Evolutionary conservation across 2,113 vertebrate species (phyloP).

Genomic region (Periophthalmus modestus): DNA sequence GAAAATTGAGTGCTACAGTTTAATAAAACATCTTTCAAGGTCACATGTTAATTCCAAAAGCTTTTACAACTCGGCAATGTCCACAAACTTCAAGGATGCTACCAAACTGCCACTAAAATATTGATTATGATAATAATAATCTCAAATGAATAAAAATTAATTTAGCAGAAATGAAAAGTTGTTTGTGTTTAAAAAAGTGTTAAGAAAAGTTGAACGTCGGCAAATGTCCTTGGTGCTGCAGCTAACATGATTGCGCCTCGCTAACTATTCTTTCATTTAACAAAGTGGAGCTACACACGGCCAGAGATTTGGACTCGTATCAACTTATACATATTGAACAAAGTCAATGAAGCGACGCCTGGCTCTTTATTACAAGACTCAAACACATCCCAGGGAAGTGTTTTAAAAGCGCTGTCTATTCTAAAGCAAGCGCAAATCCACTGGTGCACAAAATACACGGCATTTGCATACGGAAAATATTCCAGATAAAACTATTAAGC

Average conservation of each 20-base stretch:
- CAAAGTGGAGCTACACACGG: constrained; percentile 41
- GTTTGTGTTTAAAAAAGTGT: neutral
- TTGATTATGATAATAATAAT: constrained; percentile 1
- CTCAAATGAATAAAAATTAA: neutral
- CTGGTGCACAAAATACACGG: constrained; percentile 5
- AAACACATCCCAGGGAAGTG: constrained; percentile 25
- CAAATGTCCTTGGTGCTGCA: constrained; percentile 14
- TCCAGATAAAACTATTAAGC: constrained; percentile 25
- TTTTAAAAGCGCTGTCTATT: constrained; percentile 29
- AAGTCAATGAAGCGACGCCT: constrained; percentile 32
- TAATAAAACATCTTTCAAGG: constrained; percentile 32
- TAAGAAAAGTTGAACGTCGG: neutral
- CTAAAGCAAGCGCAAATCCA: constrained; percentile 24
- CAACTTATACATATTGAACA: constrained; percentile 57
- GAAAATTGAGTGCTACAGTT: constrained; percentile 31
- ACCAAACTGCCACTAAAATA: neutral
- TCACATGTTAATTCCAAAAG: constrained; percentile 28
- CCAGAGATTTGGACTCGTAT: constrained; percentile 51
- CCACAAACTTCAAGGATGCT: constrained; percentile 15
- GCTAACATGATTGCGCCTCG: constrained; percentile 26
- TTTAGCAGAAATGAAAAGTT: constrained; percentile 5
- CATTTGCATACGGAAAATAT: constrained; percentile 23
- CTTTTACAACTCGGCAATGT: constrained; percentile 9
- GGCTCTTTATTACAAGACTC: constrained; percentile 52
- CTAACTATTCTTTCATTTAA: constrained; percentile 50